A percentile compares a stretch with the other conserved stretches of the same genome.
Evolutionary conservation across 2,888 invertebrate species (phyloP).

Genomic region (Ditylenchus weischeri): DNA sequence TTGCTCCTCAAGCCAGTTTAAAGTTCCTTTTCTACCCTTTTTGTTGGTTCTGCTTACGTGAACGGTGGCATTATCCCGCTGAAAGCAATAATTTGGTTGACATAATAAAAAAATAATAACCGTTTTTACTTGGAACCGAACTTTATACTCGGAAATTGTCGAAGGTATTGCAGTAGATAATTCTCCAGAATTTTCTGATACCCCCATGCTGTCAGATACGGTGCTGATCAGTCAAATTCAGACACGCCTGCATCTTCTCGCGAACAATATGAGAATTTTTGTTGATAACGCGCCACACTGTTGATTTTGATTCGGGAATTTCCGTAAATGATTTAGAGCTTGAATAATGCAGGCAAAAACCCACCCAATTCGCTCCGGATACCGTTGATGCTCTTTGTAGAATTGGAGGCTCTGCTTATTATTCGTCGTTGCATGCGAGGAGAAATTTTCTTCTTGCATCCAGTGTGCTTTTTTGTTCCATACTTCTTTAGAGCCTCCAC

Average conservation of each 20-base stretch:
- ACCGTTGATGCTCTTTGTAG: not conserved
- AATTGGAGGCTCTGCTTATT: not conserved
- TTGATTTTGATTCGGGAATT: too few relatives aligned
- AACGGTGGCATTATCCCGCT: constrained; percentile 35
- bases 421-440: not conserved
- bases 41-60: constrained; percentile 13
- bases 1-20: constrained; percentile 19
- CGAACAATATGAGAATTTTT: too few relatives aligned
- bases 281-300: too few relatives aligned
- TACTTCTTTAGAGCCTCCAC: constrained; percentile 16
- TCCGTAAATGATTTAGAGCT: too few relatives aligned
- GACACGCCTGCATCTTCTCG: too few relatives aligned
- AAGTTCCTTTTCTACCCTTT: constrained; percentile 5
- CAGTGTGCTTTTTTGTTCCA: constrained; percentile 8
- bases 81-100: too few relatives aligned
- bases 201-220: constrained; percentile 19
- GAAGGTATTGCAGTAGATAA: constrained; percentile 29
- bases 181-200: constrained; percentile 29
- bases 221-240: too few relatives aligned
- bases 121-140: constrained; percentile 32
- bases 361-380: not conserved
- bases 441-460: constrained; percentile 3
- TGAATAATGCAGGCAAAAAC: too few relatives aligned
- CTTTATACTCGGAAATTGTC: constrained; percentile 7
- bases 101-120: constrained; percentile 19